Conservation (phyloP, 37 sponge, comb jelly and placozoan species). For the Diacarnus erythraeanus region DNA sequence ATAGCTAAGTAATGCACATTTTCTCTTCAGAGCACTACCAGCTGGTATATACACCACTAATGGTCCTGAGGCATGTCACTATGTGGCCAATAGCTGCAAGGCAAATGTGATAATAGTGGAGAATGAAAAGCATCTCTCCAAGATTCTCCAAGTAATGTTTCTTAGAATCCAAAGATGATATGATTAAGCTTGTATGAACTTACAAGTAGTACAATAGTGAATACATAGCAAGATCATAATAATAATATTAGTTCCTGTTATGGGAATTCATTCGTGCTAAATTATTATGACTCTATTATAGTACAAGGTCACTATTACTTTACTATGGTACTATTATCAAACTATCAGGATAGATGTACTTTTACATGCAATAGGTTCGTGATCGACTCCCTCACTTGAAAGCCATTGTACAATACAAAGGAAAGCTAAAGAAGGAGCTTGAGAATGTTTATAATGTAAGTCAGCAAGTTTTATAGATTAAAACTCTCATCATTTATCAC, state of each 20-base stretch:
- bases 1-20: background rate
- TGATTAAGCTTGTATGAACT: background rate
- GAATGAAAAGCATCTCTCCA: constrained; percentile 72
- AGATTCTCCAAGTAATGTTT: constrained; percentile 65
- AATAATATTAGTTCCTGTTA: background rate
- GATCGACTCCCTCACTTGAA: constrained; percentile 85
- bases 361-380: constrained; percentile 53
- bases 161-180: no score
- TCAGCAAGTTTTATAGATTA: background rate
- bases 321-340: no score
- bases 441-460: constrained; percentile 72
- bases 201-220: background rate
- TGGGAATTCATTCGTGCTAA: no score
- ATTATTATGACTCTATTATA: no score
- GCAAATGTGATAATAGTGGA: constrained; percentile 78
- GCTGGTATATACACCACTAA: constrained; percentile 84
- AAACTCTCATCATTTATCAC: background rate
- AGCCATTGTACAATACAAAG: constrained; percentile 93
- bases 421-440: constrained; percentile 62
- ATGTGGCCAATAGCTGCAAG: constrained; percentile 64
- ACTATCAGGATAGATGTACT: no score
- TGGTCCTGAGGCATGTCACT: constrained; percentile 79
- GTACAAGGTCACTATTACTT: no score
- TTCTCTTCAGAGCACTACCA: constrained; percentile 60
- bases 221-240: background rate